phyloP scores from a whole-genome alignment of 2,888 invertebrate genomes.

The Neelides folsomi region DNA sequence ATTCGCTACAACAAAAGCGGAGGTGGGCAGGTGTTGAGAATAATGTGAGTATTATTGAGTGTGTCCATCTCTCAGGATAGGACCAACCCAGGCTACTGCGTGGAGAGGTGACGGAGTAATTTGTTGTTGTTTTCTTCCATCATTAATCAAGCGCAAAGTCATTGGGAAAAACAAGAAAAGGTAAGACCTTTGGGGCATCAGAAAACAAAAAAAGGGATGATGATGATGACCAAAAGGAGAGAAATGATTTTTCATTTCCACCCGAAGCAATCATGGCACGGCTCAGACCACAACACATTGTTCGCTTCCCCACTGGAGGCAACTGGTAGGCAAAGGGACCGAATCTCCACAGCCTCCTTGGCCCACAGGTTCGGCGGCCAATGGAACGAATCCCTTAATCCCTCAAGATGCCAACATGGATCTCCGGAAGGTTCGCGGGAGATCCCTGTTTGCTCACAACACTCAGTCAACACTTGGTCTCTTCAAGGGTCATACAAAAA shows the following conservation, averaged over 20 bases:
- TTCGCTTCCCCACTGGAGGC: too few species aligned
- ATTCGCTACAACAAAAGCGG: constrained; percentile 1
- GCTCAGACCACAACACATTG: neutral
- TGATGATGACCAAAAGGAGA: constrained; percentile 8
- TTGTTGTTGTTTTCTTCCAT: constrained; percentile 32
- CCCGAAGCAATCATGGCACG: constrained; percentile 10
- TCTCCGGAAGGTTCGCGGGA: neutral
- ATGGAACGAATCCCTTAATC: neutral
- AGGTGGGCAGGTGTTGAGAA: constrained; percentile 28
- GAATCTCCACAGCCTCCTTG: too few species aligned
- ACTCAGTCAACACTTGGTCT: neutral
- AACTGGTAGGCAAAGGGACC: too few species aligned
- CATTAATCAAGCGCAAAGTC: constrained; percentile 34
- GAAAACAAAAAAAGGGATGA: constrained; percentile 13
- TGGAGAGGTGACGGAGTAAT: constrained; percentile 31
- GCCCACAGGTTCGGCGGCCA: too few species aligned
- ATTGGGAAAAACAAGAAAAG: constrained; percentile 14
- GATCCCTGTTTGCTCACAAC: too few species aligned
- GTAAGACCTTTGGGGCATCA: constrained; percentile 17
- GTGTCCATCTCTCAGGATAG: constrained; percentile 19
- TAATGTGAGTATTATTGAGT: constrained; percentile 28
- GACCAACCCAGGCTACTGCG: constrained; percentile 18
- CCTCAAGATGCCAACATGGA: neutral
- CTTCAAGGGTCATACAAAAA: neutral
- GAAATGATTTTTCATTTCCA: neutral